Evolutionary conservation across 2,797 vertebrate genomes (phyloP).

Genomic region (Craterocephalus amniculus): DNA sequence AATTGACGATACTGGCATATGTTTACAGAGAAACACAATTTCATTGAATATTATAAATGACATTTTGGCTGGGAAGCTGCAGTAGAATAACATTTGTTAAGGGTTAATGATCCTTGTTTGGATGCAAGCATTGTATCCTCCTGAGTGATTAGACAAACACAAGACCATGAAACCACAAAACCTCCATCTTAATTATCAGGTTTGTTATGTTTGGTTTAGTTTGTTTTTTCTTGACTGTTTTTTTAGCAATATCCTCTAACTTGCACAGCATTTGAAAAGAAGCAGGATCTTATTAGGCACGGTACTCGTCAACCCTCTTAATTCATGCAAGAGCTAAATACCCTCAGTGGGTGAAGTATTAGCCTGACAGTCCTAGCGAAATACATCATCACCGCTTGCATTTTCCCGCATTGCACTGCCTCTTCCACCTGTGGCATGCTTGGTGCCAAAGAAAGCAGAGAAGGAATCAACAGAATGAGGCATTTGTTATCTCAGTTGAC

Average conservation of each 20-base stretch:
- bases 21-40: not conserved
- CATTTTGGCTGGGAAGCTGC: conserved; percentile 14
- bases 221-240: not conserved
- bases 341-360: conserved; percentile 34
- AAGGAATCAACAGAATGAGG: conserved; percentile 31
- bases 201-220: no score
- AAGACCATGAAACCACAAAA: not conserved
- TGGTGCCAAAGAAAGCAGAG: conserved; percentile 65
- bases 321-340: conserved; percentile 38
- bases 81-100: conserved; percentile 18
- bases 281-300: conserved; percentile 31
- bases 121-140: not conserved
- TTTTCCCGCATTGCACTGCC: conserved; percentile 46
- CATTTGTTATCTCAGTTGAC: conserved; percentile 68
- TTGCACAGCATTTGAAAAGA: conserved; percentile 1
- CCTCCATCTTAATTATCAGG: no score
- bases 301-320: conserved; percentile 18
- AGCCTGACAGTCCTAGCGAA: conserved; percentile 38
- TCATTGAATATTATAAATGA: conserved; percentile 14
- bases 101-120: not conserved
- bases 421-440: conserved; percentile 67
- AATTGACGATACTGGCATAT: not conserved
- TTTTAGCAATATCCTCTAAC: conserved; percentile 1
- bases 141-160: not conserved
- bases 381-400: conserved; percentile 48